Conservation (phyloP, 2,797 vertebrate species). For the Scomberomorus guttatus region DNA sequence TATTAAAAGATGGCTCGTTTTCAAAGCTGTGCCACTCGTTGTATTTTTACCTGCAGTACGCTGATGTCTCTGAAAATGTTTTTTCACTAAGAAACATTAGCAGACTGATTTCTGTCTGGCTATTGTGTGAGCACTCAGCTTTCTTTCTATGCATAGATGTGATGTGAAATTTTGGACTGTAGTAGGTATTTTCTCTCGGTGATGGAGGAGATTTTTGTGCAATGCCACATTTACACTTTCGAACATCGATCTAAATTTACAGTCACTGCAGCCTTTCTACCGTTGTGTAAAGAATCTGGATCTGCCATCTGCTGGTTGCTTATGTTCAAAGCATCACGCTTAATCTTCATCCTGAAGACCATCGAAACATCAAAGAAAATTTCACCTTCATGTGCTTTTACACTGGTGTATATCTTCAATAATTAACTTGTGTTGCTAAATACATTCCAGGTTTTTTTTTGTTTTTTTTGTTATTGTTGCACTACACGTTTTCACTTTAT, state of each 20-base stretch:
- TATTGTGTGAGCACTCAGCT: background rate
- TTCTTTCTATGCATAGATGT: conserved; percentile 15
- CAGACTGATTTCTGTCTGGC: background rate
- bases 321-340: background rate
- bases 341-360: background rate
- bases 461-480: background rate
- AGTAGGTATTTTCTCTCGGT: background rate
- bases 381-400: background rate
- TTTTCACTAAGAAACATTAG: background rate
- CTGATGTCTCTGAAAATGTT: conserved; percentile 21
- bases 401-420: background rate
- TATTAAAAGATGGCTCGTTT: background rate
- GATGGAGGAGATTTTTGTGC: background rate
- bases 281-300: background rate
- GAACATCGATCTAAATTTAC: background rate
- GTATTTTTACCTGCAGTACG: conserved; percentile 15
- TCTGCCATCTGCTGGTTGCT: conserved; percentile 53
- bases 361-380: background rate
- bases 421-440: background rate
- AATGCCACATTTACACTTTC: background rate
- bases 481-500: background rate
- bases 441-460: background rate
- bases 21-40: background rate
- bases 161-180: background rate
- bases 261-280: background rate